Evolutionary conservation across 2,113 vertebrate genomes (phyloP), one percentile per base, ranked within the genome.

Genomic region (Pluvialis apricaria): DNA sequence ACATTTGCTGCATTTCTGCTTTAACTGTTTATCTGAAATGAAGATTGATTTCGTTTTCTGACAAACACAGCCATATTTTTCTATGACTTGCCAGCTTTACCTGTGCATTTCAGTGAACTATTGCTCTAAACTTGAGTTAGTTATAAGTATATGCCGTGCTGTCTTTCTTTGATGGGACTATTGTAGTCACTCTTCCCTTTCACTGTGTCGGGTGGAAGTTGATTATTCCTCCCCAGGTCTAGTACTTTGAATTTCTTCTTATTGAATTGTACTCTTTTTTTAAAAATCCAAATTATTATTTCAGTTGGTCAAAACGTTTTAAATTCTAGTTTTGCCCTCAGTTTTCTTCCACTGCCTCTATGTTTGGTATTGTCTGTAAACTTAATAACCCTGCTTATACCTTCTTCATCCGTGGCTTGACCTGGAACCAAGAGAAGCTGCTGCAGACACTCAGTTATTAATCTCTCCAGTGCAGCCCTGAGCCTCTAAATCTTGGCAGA

Each of bases 101-200:
- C 57, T 29, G 15, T 80, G 75, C 22, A 2, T 68, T 40, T 51
- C 24, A 24, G 31, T 62, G 38, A 72, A 29, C n/a, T 42, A 9
- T 34, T 36, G 64, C n/a, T 34, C 44, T 61, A 26, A 44, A 36
- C 24, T 36, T 14, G 12, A 24, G 61, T 47, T 17, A 19, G 24
- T 29, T 32, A 1, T 7, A 51, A 49, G 38, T 3, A 15, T 5
- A 3, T 6, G 19, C 64, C 0, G 0, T 10, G 38, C 25, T 26
- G 32, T 7, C 38, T 17, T 13, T 45, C 51, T 52, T n/a, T 61
- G 10, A 13, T 9, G 25, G 60, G 34, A 12, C 60, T 40, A 2
- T 11, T 52, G 17, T 14, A 20, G n/a, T 52, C 44, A 3, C 25
- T 40, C 36, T n/a, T n/a, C 5, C 32, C 34, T 60, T 62, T 14